phyloP scores from a whole-genome alignment of 37 sponge, comb jelly and placozoan species.

The Theonella swinhoei region DNA sequence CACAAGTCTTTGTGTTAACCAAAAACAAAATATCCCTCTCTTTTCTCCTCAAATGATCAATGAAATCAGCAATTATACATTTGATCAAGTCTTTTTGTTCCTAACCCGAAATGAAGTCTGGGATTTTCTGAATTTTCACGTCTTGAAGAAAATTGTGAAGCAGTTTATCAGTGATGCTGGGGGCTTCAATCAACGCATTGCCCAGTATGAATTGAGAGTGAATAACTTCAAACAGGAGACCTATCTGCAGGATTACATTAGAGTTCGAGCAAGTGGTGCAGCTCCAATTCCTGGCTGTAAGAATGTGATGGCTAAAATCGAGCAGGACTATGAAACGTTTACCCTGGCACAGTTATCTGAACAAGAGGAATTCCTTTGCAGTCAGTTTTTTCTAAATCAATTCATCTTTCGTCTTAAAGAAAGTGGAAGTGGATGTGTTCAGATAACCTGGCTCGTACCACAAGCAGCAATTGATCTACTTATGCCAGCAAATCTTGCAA shows the following conservation, averaged over 20 bases:
- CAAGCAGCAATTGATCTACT: too few relatives aligned
- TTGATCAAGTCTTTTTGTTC: too few relatives aligned
- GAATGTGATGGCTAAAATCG: background rate
- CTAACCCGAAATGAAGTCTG: too few relatives aligned
- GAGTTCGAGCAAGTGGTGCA: background rate
- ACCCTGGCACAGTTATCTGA: background rate
- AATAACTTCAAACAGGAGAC: background rate
- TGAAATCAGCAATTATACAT: too few relatives aligned
- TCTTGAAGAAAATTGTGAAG: background rate
- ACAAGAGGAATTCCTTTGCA: background rate
- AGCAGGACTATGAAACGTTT: background rate
- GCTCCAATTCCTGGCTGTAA: background rate
- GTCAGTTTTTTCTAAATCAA: background rate
- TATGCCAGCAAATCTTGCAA: too few relatives aligned
- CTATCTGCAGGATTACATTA: background rate
- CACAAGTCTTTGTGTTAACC: background rate
- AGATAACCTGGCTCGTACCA: conserved; percentile 2
- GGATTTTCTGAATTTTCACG: conserved; percentile 2
- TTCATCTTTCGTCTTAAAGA: background rate
- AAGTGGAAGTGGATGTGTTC: background rate
- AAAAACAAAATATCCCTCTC: background rate
- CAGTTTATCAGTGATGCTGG: background rate
- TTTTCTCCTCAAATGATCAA: background rate
- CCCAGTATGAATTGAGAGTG: background rate
- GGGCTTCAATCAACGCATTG: background rate